These are phyloP conservation scores for Crocallis elinguaria DNA, from an alignment of 2,888 invertebrate genomes.

Conservation along the genomic window DNA sequence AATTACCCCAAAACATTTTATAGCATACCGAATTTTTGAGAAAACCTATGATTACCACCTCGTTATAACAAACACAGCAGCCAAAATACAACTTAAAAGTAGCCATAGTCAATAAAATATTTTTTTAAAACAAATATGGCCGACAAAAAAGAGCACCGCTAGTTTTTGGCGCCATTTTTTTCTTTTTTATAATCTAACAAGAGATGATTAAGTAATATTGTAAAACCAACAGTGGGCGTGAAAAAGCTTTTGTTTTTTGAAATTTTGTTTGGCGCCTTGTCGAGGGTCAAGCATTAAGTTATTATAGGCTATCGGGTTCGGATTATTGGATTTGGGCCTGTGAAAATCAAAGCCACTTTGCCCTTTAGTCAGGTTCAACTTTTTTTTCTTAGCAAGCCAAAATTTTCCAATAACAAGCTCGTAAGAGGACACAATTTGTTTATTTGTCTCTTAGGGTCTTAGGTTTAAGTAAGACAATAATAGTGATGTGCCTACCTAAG, in stretches of 20 bases:
- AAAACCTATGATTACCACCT: conserved; percentile 53
- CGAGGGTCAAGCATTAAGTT: conserved; percentile 36
- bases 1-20: conserved; percentile 14
- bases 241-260: conserved; percentile 53
- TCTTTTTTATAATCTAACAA: conserved; percentile 49
- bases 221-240: conserved; percentile 79
- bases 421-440: no score
- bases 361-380: no score
- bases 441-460: no score
- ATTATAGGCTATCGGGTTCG: conserved; percentile 25
- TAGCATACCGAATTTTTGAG: conserved; percentile 41
- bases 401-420: no score
- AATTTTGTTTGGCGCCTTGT: conserved; percentile 49
- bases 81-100: conserved; percentile 46
- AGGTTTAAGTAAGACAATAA: no score
- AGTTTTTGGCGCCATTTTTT: conserved; percentile 67
- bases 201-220: conserved; percentile 73
- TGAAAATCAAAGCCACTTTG: conserved; percentile 10
- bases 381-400: no score
- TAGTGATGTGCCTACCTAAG: no score
- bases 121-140: conserved; percentile 49
- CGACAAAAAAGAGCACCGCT: conserved; percentile 47
- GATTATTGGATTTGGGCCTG: conserved; percentile 23
- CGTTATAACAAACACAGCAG: no score
- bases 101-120: conserved; percentile 56